A percentile compares a stretch with the other conserved stretches of the same genome.
phyloP scores from a whole-genome alignment of 2,113 vertebrate species.

The Python bivittatus region DNA sequence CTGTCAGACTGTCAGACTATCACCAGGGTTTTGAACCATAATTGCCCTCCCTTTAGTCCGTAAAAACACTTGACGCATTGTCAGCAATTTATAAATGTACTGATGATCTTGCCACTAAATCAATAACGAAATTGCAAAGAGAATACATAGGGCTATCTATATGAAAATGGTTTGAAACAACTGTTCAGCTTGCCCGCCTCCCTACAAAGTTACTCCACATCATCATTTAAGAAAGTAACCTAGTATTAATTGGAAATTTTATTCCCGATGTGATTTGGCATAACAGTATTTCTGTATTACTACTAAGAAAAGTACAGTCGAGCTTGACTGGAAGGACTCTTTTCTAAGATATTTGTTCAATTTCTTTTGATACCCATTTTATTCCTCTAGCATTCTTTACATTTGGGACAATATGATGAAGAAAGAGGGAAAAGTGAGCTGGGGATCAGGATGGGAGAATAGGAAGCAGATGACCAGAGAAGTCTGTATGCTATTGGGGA shows the following conservation, averaged over 20 bases:
- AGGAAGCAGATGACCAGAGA: not conserved
- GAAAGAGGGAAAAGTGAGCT: not conserved
- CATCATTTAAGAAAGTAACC: not conserved
- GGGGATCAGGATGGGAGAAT: not conserved
- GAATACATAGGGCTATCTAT: not conserved
- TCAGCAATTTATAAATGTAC: not conserved
- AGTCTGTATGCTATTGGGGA: not conserved
- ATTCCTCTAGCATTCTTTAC: not conserved
- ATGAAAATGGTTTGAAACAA: not conserved
- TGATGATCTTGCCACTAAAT: not conserved
- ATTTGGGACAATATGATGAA: not conserved
- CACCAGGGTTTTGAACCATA: not conserved
- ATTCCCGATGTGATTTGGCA: not conserved
- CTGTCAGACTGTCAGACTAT: not conserved
- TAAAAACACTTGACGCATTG: not conserved
- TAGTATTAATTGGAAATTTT: not conserved
- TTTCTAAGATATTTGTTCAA: not conserved
- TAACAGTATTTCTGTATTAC: not conserved
- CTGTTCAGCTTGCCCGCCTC: not conserved
- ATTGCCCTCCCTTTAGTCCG: not conserved
- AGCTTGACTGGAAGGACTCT: not conserved
- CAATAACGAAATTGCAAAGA: not conserved
- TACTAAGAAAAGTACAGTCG: not conserved
- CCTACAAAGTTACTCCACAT: not conserved
- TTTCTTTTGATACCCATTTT: not conserved